Evolutionary conservation across 2,888 invertebrate species (phyloP).

Genomic region (Aspidiotus destructor): DNA sequence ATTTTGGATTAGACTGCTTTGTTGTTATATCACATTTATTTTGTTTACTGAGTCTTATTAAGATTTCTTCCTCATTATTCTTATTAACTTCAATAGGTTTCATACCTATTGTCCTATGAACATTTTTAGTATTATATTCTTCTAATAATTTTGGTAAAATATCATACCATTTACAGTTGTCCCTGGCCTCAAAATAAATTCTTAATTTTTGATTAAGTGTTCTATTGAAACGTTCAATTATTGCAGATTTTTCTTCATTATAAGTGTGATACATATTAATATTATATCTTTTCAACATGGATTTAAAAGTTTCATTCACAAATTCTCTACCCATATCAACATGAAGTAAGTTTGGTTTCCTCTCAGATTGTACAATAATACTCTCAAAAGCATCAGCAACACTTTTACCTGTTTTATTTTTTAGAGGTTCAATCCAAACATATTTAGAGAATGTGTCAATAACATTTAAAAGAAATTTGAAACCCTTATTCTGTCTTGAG

Average conservation of each 20-base stretch:
- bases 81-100: constrained; percentile 11
- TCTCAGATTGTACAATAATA: constrained; percentile 34
- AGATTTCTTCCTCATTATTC: constrained; percentile 18
- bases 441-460: constrained; percentile 37
- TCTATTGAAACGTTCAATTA: constrained; percentile 19
- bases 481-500: constrained; percentile 34
- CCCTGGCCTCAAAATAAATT: constrained; percentile 12
- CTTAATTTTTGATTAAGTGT: constrained; percentile 27
- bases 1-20: too few species aligned
- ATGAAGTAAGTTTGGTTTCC: constrained; percentile 35
- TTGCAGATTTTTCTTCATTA: constrained; percentile 21
- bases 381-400: constrained; percentile 36
- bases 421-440: constrained; percentile 37
- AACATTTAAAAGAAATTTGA: constrained; percentile 35
- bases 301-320: constrained; percentile 15
- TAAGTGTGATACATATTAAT: constrained; percentile 22
- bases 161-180: constrained; percentile 17
- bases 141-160: constrained; percentile 9
- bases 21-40: not conserved
- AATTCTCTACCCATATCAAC: constrained; percentile 37
- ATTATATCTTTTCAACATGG: constrained; percentile 15
- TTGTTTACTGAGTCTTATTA: constrained; percentile 11
- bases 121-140: constrained; percentile 8
- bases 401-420: constrained; percentile 35
- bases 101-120: constrained; percentile 9